phyloP scores from a whole-genome alignment of 2,797 vertebrate genomes.

The Adelosebastes latens region DNA sequence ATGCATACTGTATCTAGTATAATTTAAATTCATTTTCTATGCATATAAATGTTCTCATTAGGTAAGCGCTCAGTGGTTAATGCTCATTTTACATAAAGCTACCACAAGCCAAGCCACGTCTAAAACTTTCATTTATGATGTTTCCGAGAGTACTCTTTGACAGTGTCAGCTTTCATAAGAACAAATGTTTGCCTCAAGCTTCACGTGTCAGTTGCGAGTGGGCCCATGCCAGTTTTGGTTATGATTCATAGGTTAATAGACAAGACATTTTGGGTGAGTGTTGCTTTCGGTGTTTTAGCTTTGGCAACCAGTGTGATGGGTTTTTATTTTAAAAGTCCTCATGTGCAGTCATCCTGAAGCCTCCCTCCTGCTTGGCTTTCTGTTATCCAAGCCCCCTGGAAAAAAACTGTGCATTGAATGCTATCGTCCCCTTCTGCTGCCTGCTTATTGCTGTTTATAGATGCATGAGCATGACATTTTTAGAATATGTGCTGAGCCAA shows the following conservation, averaged over 20 bases:
- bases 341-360: slow-evolving; percentile 64
- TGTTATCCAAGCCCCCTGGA: slow-evolving; percentile 60
- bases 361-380: slow-evolving; percentile 48
- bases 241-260: slow-evolving; percentile 82
- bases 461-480: slow-evolving; percentile 20
- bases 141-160: slow-evolving; percentile 53
- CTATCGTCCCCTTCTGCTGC: slow-evolving; percentile 44
- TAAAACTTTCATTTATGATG: slow-evolving; percentile 47
- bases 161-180: slow-evolving; percentile 71
- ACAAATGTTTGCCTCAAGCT: slow-evolving; percentile 70
- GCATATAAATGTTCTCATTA: slow-evolving; percentile 2
- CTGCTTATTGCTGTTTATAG: slow-evolving; percentile 43
- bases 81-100: slow-evolving; percentile 13
- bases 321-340: slow-evolving; percentile 68
- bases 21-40: slow-evolving; percentile 12
- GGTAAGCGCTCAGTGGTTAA: slow-evolving; percentile 1
- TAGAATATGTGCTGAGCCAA: neutral
- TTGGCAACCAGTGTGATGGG: slow-evolving; percentile 58
- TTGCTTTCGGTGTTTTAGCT: slow-evolving; percentile 72
- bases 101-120: slow-evolving; percentile 26
- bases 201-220: slow-evolving; percentile 70
- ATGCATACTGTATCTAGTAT: slow-evolving; percentile 12
- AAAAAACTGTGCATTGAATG: slow-evolving; percentile 28
- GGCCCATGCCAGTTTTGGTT: slow-evolving; percentile 66
- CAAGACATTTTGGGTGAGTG: slow-evolving; percentile 73